Evolutionary conservation across 2,888 invertebrate species (phyloP), one percentile per base, ranked within the genome.

Genomic region (Danaus chrysippus): DNA sequence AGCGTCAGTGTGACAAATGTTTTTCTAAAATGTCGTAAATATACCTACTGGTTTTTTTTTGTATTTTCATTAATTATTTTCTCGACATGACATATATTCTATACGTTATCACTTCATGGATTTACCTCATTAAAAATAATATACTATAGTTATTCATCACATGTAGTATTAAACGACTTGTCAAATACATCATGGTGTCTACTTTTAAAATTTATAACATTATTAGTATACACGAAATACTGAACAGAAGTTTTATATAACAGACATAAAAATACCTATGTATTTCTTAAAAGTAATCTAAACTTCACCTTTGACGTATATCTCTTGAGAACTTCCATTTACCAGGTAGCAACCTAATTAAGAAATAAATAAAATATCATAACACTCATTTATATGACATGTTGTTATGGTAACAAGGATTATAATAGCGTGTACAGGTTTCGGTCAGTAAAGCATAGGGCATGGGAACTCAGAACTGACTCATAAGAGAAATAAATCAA

Each of bases 401-500:
- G 58, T 43, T 0, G 9, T 1, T 0, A 15, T 42, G 11, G 11
- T 9, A 0, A 49, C 64, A 64, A 12, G 53, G 46, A 10, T 55
- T 10, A 54, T 53, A 64, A 56, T 60, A 42, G 44, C 49, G 17
- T 49, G 59, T 19, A 11, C 12, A 41, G 1, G 34, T 56, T 42
- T 46, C 15, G 62, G 61, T 68, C 59, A 67, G 68, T 56, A 68
- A 67, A 66, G 72, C 61, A 68, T 71, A 81, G 86, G 82, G 78
- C 87, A 87, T 87, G 87, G 77, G 88, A 88, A 86, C 74, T 61
- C 66, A 64, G 63, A 58, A 67, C 76, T 82, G 85, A 84, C 76
- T 85, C 83, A 84, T 68, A 81, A 82, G 70, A 66, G 75, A 80
- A 82, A 89, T 88, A 89, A 91, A 90, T 90, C 89, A 90, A 86